Base-by-base conservation (phyloP, 2,113 vertebrate genomes). In the Pteruthius melanotis region DNA sequence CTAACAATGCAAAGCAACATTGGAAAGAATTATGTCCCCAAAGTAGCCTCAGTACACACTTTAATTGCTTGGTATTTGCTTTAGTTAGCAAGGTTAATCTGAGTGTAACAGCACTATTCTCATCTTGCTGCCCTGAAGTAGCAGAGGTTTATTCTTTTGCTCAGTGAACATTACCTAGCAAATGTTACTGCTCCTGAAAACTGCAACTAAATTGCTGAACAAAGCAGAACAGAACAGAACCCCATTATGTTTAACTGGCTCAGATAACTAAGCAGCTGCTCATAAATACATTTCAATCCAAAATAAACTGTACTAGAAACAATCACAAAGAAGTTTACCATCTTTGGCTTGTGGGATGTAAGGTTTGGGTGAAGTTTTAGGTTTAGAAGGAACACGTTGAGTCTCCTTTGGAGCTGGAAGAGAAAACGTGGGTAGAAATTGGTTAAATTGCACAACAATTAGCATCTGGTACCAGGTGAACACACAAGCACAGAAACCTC, bases 291-390 rank as follows among this genome's bases (percentile, higher is more conserved):
- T 77, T 85, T 87, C n/a, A 84, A 68, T 49, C 37, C 66, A 92
- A 63, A 40, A 84, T 18, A 39, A 89, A 87, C 31, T 39, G 24
- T 53, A 69, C 52, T 63, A 90, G 42, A 92, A 95, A 71, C 16
- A 95, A 93, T 91, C 53, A 86, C 78, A 94, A 90, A 93, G 85
- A 24, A 83, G 92, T 97, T 98, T 98, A 98, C 98, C 98, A 70
- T 61, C 87, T 96, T 93, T 95, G n/a, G 40, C 89, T 42, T 97
- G 96, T 88, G 97, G 86, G 56, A 77, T 80, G 75, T 93, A 93
- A 93, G 96, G 80, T 93, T 87, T 96, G 76, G 85, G 83, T 92
- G 93, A 86, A 78, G 94, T 52, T 98, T 96, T 96, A 94, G 82
- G 87, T 93, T 89, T 98, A 65, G 91, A 96, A 94, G 89, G 91